phyloP scores from a whole-genome alignment of 2,113 vertebrate species.

The Pollimyrus isidori region DNA sequence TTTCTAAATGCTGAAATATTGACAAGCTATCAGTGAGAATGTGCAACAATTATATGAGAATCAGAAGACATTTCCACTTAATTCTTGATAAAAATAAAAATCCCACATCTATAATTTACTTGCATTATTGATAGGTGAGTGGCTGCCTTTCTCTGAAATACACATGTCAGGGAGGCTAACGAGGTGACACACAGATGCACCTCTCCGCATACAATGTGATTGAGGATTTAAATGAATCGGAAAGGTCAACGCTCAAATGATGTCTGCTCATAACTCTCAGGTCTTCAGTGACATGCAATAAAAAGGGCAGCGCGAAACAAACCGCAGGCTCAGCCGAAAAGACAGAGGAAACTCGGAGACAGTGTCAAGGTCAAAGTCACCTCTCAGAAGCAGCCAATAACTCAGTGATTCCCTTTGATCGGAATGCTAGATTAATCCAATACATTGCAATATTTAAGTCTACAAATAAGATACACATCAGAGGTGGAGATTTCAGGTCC shows the following conservation, averaged over 20 bases:
- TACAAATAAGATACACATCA: neutral
- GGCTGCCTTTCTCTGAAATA: neutral
- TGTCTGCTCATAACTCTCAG: neutral
- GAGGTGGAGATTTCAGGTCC: too few relatives aligned
- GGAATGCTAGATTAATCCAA: neutral
- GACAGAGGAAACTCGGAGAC: neutral
- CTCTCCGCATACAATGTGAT: neutral
- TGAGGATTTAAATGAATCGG: conserved; percentile 6
- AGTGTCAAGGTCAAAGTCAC: neutral
- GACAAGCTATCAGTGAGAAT: neutral
- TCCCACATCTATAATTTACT: neutral
- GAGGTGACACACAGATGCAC: neutral
- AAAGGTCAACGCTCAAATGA: neutral
- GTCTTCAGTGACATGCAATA: neutral
- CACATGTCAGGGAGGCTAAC: neutral
- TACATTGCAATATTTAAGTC: neutral
- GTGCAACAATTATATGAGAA: neutral
- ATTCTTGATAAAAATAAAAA: neutral
- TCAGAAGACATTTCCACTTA: neutral
- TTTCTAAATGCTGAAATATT: neutral
- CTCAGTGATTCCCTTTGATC: neutral
- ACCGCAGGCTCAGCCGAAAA: neutral
- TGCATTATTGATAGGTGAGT: neutral
- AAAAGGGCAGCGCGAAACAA: neutral
- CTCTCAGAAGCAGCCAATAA: neutral